Percentiles rank a stretch among this genome's conserved stretches.
These are phyloP conservation scores for Nephrotoma guestfalica DNA, from an alignment of 2,888 invertebrate genomes.

Conservation along the genomic window DNA sequence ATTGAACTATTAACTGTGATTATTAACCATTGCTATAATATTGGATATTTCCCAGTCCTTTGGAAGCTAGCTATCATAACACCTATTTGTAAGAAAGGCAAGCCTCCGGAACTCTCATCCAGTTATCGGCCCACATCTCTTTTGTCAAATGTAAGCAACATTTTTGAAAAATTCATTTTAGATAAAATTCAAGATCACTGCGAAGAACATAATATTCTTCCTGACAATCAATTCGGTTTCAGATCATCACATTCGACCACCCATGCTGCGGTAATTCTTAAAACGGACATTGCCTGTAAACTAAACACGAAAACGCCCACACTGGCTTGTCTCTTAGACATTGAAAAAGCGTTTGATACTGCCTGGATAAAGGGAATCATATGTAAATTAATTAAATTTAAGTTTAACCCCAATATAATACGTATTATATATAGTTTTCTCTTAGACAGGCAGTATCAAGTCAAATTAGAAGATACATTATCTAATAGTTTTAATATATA, in stretches of 20 bases:
- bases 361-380: slow-evolving; percentile 1
- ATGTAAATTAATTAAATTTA: not conserved
- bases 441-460: not conserved
- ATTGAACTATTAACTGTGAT: not conserved
- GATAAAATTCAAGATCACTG: not conserved
- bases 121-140: not conserved
- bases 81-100: not conserved
- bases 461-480: not conserved
- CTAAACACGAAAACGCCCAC: not conserved
- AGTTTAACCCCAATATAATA: not conserved
- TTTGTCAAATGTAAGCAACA: not conserved
- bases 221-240: slow-evolving; percentile 7
- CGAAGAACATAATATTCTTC: not conserved
- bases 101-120: not conserved
- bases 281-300: not conserved
- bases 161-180: not conserved
- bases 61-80: not conserved
- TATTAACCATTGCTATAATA: not conserved
- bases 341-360: slow-evolving; percentile 7
- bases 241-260: not conserved
- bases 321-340: not conserved
- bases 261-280: not conserved
- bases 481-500: not conserved
- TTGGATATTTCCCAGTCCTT: not conserved
- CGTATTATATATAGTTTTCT: not conserved